phyloP scores from a whole-genome alignment of 2,797 vertebrate species.

The Myoxocephalus aenaeus region DNA sequence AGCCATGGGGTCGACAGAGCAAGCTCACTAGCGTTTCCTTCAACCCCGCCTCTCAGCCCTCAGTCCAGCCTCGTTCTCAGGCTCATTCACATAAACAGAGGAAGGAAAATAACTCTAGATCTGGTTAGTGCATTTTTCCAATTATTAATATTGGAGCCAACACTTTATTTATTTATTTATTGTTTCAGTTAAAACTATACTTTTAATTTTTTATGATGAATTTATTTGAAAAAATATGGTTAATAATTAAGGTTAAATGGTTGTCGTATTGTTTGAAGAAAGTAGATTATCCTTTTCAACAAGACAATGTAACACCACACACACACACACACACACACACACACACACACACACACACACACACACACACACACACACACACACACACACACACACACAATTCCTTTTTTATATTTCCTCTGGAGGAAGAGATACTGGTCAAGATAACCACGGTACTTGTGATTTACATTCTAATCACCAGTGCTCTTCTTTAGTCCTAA shows the following conservation, averaged over 20 bases:
- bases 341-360: too few species aligned
- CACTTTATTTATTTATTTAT: neutral
- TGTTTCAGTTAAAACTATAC: rapidly evolving
- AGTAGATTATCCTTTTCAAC: constrained; percentile 15
- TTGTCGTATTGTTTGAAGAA: neutral
- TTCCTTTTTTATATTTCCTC: constrained; percentile 10
- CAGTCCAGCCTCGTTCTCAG: too few species aligned
- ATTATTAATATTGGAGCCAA: neutral
- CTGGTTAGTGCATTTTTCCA: neutral
- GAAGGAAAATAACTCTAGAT: too few species aligned
- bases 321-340: neutral
- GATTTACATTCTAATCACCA: neutral
- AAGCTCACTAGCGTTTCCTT: too few species aligned
- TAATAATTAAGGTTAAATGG: neutral
- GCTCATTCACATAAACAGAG: neutral
- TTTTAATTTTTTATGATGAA: neutral
- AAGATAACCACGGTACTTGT: neutral
- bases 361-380: neutral
- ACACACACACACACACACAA: too few species aligned
- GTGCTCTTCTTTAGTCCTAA: neutral
- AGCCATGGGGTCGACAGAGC: too few species aligned
- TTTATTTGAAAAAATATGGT: neutral
- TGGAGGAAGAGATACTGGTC: constrained; percentile 9
- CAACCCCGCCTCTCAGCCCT: too few species aligned
- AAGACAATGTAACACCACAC: neutral